Conservation (phyloP, 2,888 invertebrate genomes). For the Diabrotica balteata region DNA sequence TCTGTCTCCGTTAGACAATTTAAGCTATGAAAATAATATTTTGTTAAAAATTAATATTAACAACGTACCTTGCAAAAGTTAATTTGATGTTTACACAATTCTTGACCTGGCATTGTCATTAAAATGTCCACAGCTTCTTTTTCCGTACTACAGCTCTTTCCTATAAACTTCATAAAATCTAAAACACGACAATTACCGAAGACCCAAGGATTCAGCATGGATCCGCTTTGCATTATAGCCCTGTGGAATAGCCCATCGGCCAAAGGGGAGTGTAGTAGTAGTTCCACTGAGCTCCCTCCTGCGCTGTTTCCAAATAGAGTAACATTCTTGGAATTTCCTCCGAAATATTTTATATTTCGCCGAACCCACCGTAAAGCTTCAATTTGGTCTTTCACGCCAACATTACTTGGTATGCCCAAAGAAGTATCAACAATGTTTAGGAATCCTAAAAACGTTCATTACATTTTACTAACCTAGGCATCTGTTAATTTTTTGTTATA, state of each 20-base stretch:
- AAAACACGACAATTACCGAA: slow-evolving; percentile 48
- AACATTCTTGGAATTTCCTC: slow-evolving; percentile 73
- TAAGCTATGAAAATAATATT: too few relatives aligned
- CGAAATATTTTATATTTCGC: slow-evolving; percentile 71
- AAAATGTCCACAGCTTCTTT: slow-evolving; percentile 41
- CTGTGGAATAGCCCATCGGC: slow-evolving; percentile 42
- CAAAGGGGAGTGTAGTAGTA: slow-evolving; percentile 7
- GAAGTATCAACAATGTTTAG: slow-evolving; percentile 59
- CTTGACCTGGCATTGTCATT: slow-evolving; percentile 30
- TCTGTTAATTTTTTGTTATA: too few relatives aligned
- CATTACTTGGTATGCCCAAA: slow-evolving; percentile 70
- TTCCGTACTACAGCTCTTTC: slow-evolving; percentile 40
- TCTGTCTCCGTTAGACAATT: too few relatives aligned
- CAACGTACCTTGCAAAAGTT: slow-evolving; percentile 38
- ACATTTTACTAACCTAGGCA: too few relatives aligned
- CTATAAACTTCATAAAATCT: slow-evolving; percentile 42
- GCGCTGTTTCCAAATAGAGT: slow-evolving; percentile 74
- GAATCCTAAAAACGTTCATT: slow-evolving; percentile 49
- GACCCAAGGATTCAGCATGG: slow-evolving; percentile 50
- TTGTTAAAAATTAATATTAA: too few relatives aligned
- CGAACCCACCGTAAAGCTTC: slow-evolving; percentile 74
- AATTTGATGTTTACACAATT: slow-evolving; percentile 37
- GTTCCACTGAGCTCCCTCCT: slow-evolving; percentile 65
- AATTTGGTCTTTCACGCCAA: slow-evolving; percentile 76
- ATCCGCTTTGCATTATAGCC: slow-evolving; percentile 51